Evolutionary conservation across 1,140 invertebrate genomes (phyloP), one percentile per base, ranked within the genome.

Genomic region (Drosophila arawakana): DNA sequence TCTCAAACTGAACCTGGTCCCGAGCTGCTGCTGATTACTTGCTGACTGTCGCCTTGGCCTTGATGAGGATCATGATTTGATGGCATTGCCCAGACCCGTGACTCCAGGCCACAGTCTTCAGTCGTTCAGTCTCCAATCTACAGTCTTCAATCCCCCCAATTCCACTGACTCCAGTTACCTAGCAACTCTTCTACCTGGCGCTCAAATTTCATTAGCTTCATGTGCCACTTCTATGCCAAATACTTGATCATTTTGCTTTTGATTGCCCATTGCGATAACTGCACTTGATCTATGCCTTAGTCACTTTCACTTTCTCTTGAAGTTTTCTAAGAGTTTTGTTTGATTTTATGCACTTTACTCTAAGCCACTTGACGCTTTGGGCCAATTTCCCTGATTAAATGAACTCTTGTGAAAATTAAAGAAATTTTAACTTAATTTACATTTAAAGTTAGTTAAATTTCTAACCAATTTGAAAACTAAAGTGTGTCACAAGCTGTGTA

Each of bases 121-220:
- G 25, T 37, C 13, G 1, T 50, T 21, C n/a, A n/a, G n/a, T n/a
- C n/a, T n/a, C n/a, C n/a, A n/a, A n/a, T n/a, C 9, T 15, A 15
- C 15, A 8, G 7, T 25, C 9, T 8, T 15, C 21, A 3, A 13
- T 46, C 13, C 25, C 25, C 25, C 25, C 11, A 3, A 50, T 50
- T 25, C 21, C 49, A 2, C 8, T n/a, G 8, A 10, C 37, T 44
- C 25, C 52, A 67, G 43, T 54, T 21, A 2, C 18, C 18, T 21
- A 21, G 18, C 18, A 21, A 2, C 10, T 15, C 13, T 41, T 57
- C 34, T 37, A 34, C 34, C 11, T 34, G 43, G 18, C 13, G 44
- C 35, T 86, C 76, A 72, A 86, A 88, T 84, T 84, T 84, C 84
- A 86, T 88, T 81, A 80, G 82, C 58, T 58, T 43, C 68, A 63